Percentiles rank a stretch among this genome's conserved stretches.
These are phyloP conservation scores for Heliocidaris tuberculata DNA, from an alignment of 35 echinoderm and acorn worm genomes.

Conservation along the genomic window DNA sequence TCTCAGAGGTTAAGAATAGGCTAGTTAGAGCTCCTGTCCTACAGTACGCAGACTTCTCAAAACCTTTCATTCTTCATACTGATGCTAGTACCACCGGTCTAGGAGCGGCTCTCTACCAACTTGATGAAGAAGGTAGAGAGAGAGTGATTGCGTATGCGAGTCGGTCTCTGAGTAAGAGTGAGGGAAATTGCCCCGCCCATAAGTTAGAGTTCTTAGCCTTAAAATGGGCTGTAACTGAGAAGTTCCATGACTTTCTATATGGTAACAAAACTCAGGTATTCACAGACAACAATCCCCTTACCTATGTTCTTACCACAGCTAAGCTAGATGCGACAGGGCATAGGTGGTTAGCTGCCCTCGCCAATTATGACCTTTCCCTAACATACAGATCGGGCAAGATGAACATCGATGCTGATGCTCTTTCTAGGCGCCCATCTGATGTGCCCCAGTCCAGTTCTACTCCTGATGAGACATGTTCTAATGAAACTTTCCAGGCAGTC, in stretches of 20 bases:
- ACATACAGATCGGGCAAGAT: too few relatives aligned
- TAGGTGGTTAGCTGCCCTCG: neutral
- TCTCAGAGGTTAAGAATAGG: conserved; percentile 35
- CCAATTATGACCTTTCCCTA: too few relatives aligned
- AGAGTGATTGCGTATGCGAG: conserved; percentile 23
- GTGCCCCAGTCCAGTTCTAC: too few relatives aligned
- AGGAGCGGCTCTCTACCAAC: conserved; percentile 68
- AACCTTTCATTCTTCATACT: conserved; percentile 70
- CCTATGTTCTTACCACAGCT: conserved; percentile 54
- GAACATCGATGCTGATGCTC: too few relatives aligned
- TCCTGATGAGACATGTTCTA: conserved; percentile 10
- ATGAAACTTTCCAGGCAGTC: neutral
- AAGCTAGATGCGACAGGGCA: conserved; percentile 12
- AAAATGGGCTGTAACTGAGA: too few relatives aligned
- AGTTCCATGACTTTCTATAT: too few relatives aligned
- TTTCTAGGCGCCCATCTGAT: neutral
- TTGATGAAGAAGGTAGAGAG: conserved; percentile 37
- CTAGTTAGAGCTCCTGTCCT: conserved; percentile 57
- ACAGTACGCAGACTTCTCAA: conserved; percentile 52
- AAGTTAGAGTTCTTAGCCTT: conserved; percentile 58
- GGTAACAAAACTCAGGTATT: too few relatives aligned
- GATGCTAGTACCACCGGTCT: conserved; percentile 69
- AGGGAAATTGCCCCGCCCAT: conserved; percentile 62
- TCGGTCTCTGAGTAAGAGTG: conserved; percentile 41
- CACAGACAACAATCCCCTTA: neutral